Base-by-base conservation (phyloP, 2,888 invertebrate genomes). In the Strigamia crassipes region DNA sequence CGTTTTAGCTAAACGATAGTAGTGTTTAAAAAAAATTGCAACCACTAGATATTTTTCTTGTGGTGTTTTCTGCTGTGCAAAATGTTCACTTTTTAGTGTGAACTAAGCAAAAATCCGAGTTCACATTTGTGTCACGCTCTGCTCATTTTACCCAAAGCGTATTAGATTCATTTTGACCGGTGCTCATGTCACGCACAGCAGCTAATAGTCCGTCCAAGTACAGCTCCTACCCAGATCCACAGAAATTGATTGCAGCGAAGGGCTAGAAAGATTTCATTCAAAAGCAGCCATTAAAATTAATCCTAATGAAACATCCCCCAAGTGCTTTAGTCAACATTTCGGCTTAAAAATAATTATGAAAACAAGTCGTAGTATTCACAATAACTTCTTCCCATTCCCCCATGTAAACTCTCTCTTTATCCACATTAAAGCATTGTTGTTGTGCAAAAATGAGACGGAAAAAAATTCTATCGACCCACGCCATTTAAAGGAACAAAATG, bases 181-280 rank as follows among this genome's bases (percentile, higher is more conserved):
- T 51, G 51, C 51, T 51, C 51, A n/a, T n/a, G n/a, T 51, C 51
- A 51, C 51, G 51, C 42, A 46, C 42, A 46, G 42, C 42, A 46
- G 51, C 51, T 51, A 51, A 51, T 51, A n/a, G 51, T 51, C 15
- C n/a, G 51, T 51, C 51, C 51, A 6, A 51, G 51, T 51, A 51
- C n/a, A n/a, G 51, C 42, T 51, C n/a, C n/a, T n/a, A n/a, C n/a
- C n/a, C 51, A 51, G n/a, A 51, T 51, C 51, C 51, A n/a, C 51
- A 4, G n/a, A 51, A 51, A 51, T 51, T 51, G 51, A 51, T 51
- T 51, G 51, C 51, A 8, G 6, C 34, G 3, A 34, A 18, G 51
- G n/a, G n/a, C 51, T n/a, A 51, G n/a, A 51, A 51, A n/a, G 51
- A 51, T n/a, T 51, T 46, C n/a, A 13, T 18, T 51, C 13, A 10